These are phyloP conservation scores for Drosophila melanica DNA, from an alignment of 1,140 invertebrate genomes.

Conservation along the genomic window DNA sequence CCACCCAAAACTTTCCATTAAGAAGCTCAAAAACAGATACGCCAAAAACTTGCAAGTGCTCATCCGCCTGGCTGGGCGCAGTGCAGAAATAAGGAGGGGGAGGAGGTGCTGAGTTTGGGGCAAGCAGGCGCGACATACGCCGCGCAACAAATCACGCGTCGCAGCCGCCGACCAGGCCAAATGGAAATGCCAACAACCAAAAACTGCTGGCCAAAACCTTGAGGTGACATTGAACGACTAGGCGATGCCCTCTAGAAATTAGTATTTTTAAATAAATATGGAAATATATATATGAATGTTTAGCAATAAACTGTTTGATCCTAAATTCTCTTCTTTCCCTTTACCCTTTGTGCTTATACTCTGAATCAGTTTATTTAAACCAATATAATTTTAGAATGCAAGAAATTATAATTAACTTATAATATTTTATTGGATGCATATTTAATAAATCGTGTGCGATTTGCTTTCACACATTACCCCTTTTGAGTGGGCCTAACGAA, in stretches of 20 bases:
- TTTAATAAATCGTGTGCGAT: no score
- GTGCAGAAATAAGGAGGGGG: background rate
- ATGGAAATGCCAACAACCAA: constrained; percentile 61
- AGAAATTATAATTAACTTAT: no score
- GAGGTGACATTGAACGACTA: background rate
- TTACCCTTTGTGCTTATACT: no score
- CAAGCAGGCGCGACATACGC: constrained; percentile 54
- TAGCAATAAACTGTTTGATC: no score
- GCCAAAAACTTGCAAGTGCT: constrained; percentile 70
- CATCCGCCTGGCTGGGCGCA: constrained; percentile 31
- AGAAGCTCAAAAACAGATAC: constrained; percentile 81
- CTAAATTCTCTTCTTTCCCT: no score
- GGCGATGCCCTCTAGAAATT: background rate
- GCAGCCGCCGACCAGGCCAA: constrained; percentile 57
- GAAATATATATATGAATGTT: no score
- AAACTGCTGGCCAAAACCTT: constrained; percentile 29
- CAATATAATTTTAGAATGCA: no score
- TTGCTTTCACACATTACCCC: no score
- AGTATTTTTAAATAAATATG: no score
- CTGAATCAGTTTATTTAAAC: no score
- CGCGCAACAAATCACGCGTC: constrained; percentile 75
- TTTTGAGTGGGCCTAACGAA: background rate
- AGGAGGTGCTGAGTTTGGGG: background rate
- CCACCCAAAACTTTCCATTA: constrained; percentile 74
- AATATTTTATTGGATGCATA: no score